phyloP scores from a whole-genome alignment of 1,140 invertebrate genomes.

The Andrena cerasifolii region DNA sequence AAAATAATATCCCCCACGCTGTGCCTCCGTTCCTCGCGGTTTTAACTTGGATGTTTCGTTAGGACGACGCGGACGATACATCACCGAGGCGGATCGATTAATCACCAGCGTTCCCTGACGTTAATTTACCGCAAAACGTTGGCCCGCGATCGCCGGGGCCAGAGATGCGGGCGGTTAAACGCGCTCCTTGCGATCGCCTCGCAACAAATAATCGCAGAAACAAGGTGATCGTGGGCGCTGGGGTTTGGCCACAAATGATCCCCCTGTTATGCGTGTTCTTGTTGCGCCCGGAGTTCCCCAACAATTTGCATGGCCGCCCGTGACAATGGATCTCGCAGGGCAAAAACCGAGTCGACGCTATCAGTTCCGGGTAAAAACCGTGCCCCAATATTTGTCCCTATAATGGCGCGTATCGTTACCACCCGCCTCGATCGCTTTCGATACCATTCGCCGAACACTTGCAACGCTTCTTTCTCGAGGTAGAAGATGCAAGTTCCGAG shows the following conservation, averaged over 20 bases:
- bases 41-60: not conserved
- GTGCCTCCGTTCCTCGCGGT: not conserved
- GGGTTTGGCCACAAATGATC: slow-evolving; percentile 38
- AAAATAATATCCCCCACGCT: not conserved
- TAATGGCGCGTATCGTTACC: not conserved
- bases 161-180: not conserved
- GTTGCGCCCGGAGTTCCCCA: slow-evolving; percentile 10
- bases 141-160: not conserved
- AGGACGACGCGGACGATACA: not conserved
- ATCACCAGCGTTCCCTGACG: slow-evolving; percentile 20
- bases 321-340: slow-evolving; percentile 27
- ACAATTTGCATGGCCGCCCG: slow-evolving; percentile 35
- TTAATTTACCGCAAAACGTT: slow-evolving; percentile 43
- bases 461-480: not conserved
- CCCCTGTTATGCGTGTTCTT: slow-evolving; percentile 30
- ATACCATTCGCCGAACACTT: slow-evolving; percentile 2
- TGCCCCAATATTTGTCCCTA: slow-evolving; percentile 28
- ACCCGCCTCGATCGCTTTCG: slow-evolving; percentile 14
- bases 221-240: slow-evolving; percentile 24
- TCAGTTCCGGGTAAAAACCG: slow-evolving; percentile 46
- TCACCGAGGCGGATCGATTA: slow-evolving; percentile 24
- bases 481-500: no score
- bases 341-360: slow-evolving; percentile 22
- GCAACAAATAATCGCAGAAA: slow-evolving; percentile 38
- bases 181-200: slow-evolving; percentile 12